Evolutionary conservation across 2,888 invertebrate genomes (phyloP).

Genomic region (Ectobius pallidus): DNA sequence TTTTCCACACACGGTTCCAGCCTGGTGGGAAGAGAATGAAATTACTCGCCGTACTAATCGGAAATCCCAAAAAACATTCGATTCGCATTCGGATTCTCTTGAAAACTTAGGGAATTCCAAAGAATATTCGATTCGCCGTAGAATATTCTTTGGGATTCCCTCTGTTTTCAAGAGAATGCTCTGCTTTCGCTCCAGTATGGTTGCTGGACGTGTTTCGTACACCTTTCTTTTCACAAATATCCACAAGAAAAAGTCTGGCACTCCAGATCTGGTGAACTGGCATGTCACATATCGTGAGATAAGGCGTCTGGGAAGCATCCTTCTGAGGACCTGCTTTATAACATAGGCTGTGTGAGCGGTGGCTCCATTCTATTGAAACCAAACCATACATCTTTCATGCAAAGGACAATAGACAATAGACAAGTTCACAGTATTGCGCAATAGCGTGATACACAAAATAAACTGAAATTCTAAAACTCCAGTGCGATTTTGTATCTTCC

Average conservation of each 20-base stretch:
- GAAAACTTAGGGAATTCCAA: no score
- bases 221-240: neutral
- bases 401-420: neutral
- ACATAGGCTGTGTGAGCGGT: neutral
- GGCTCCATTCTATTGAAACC: neutral
- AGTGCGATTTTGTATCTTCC: no score
- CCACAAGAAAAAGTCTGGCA: neutral
- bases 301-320: neutral
- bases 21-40: neutral
- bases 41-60: no score
- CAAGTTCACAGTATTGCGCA: neutral
- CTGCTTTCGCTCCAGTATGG: neutral
- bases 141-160: neutral
- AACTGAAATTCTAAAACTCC: no score
- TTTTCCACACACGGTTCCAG: neutral
- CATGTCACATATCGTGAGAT: neutral
- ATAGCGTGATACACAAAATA: neutral
- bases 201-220: neutral
- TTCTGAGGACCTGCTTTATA: neutral
- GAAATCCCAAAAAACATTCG: no score
- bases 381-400: neutral
- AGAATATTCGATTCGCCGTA: neutral
- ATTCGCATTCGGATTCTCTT: no score
- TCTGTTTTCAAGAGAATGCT: neutral
- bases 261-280: neutral